These are phyloP conservation scores for Centropus bengalensis DNA, from an alignment of 2,113 vertebrate species.

Conservation along the genomic window DNA sequence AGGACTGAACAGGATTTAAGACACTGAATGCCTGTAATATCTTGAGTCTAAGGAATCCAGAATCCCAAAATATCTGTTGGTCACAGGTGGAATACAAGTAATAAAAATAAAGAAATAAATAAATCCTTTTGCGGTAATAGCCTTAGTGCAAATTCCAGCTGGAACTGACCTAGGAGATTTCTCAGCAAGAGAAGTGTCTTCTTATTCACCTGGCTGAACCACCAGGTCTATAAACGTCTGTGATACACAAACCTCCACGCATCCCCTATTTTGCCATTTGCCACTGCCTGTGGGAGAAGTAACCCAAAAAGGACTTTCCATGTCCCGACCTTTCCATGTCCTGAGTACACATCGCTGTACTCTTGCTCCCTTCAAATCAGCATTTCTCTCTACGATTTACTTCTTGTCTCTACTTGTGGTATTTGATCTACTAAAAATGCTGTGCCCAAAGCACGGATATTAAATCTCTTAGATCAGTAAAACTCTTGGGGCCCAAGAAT, in stretches of 20 bases:
- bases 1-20: neutral
- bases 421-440: constrained; percentile 62
- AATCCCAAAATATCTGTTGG: neutral
- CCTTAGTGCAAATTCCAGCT: neutral
- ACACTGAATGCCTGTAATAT: neutral
- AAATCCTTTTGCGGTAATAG: neutral
- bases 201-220: neutral
- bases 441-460: constrained; percentile 22
- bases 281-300: neutral
- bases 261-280: neutral
- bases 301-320: neutral
- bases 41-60: neutral
- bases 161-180: neutral
- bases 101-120: neutral
- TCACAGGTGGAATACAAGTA: neutral
- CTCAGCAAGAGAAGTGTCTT: neutral
- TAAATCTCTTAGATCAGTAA: constrained; percentile 47
- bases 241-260: neutral
- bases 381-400: constrained; percentile 29
- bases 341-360: neutral
- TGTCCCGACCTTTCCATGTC: neutral
- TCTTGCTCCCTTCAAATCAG: constrained; percentile 43
- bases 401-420: constrained; percentile 42
- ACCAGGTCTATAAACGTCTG: neutral
- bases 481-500: constrained; percentile 45